Conservation (phyloP, 2,888 invertebrate species). For the Endomychus coccineus region DNA sequence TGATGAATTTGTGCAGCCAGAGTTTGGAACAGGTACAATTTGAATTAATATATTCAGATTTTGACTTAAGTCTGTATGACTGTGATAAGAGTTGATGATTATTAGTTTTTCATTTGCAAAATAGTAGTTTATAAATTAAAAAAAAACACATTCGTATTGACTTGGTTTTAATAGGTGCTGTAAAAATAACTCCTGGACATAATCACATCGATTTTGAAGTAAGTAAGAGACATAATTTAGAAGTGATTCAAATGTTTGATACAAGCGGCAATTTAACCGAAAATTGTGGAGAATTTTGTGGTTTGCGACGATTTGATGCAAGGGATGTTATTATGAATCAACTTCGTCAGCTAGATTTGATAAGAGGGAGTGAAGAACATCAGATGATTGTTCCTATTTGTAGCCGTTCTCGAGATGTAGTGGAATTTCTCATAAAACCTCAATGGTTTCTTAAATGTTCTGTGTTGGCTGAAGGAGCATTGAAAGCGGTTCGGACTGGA, state of each 20-base stretch:
- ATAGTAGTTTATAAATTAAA: too few relatives aligned
- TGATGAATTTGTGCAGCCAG: constrained; percentile 91
- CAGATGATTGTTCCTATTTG: constrained; percentile 95
- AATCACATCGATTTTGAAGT: constrained; percentile 96
- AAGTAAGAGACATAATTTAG: constrained; percentile 80
- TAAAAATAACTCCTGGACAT: constrained; percentile 98
- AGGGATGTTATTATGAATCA: constrained; percentile 71
- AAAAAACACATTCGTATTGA: too few relatives aligned
- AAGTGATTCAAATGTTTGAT: constrained; percentile 81
- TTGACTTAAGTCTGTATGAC: too few relatives aligned
- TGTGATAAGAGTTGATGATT: too few relatives aligned
- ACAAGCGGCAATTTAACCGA: constrained; percentile 82
- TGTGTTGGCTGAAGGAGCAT: constrained; percentile 83
- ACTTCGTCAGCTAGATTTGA: constrained; percentile 16
- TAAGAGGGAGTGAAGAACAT: constrained; percentile 59
- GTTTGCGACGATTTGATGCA: constrained; percentile 87
- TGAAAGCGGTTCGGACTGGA: constrained; percentile 70
- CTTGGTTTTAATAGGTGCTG: constrained; percentile 89
- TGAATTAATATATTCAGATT: background rate
- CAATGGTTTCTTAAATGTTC: constrained; percentile 95
- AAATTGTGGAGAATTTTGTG: constrained; percentile 68
- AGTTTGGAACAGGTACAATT: constrained; percentile 82
- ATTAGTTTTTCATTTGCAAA: too few relatives aligned
- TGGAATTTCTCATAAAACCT: constrained; percentile 91
- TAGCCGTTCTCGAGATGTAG: constrained; percentile 93